phyloP scores from a whole-genome alignment of 2,113 vertebrate genomes.

The human (Homo sapiens) region DNA sequence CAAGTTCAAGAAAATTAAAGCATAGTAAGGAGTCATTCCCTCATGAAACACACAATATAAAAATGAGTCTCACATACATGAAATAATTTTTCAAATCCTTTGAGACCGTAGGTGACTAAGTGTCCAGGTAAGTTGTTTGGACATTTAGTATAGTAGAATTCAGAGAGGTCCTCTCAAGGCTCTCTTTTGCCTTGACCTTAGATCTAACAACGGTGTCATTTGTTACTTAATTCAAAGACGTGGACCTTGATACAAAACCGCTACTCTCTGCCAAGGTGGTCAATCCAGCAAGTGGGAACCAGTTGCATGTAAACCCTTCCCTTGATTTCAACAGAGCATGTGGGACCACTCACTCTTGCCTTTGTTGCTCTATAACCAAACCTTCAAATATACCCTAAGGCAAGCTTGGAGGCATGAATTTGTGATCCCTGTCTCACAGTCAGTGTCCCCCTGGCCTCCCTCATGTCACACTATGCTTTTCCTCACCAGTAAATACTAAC shows the following conservation, averaged over 20 bases:
- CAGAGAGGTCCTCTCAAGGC: not conserved
- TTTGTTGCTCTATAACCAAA: not conserved
- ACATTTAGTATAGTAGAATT: not conserved
- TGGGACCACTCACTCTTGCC: not conserved
- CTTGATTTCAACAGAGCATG: not conserved
- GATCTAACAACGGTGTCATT: not conserved
- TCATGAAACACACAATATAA: not conserved
- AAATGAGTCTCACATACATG: not conserved
- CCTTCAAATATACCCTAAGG: not conserved
- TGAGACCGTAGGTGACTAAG: not conserved
- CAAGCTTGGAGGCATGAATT: not conserved
- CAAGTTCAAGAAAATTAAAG: conserved; percentile 13
- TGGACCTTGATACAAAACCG: not conserved
- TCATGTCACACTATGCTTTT: not conserved
- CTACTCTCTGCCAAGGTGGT: not conserved
- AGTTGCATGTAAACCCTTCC: not conserved
- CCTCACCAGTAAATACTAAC: not conserved
- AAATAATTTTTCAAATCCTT: not conserved
- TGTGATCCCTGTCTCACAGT: not conserved
- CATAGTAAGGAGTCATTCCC: not conserved
- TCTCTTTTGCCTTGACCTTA: not conserved
- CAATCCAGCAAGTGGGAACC: not conserved
- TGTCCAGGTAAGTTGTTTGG: not conserved
- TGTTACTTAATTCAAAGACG: not conserved
- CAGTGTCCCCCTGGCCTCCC: not conserved